Evolutionary conservation across 2,113 vertebrate species (phyloP).

Genomic region (Myotis brandtii): DNA sequence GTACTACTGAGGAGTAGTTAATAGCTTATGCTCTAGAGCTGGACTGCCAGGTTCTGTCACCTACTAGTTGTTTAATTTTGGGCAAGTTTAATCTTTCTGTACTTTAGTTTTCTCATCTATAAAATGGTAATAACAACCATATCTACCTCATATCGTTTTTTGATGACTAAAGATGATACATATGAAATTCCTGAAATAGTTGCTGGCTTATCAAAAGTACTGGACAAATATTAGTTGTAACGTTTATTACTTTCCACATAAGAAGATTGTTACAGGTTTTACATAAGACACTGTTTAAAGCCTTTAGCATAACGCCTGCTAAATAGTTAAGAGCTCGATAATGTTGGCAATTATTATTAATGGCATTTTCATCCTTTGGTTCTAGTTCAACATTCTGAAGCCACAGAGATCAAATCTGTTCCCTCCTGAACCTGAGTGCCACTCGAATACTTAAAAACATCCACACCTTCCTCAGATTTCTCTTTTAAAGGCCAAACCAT

Average conservation of each 20-base stretch:
- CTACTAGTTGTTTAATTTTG: background rate
- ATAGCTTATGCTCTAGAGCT: background rate
- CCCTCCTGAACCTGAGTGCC: background rate
- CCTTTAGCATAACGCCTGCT: background rate
- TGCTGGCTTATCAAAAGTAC: background rate
- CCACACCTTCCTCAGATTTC: background rate
- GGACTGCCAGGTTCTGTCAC: background rate
- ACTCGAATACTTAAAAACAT: background rate
- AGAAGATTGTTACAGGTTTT: background rate
- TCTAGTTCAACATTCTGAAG: background rate
- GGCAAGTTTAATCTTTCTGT: background rate
- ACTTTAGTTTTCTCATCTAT: background rate
- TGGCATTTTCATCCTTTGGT: background rate
- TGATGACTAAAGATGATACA: background rate
- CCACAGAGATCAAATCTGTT: background rate
- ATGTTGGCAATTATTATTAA: background rate
- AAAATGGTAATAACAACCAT: background rate
- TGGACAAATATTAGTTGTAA: background rate
- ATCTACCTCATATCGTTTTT: background rate
- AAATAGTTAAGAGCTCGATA: background rate
- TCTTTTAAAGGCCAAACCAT: background rate
- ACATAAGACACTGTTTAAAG: background rate
- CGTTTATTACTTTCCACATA: constrained; percentile 2
- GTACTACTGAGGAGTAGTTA: background rate
- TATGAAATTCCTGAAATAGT: background rate